These are phyloP conservation scores for Micronisus gabar DNA, from an alignment of 2,113 vertebrate genomes.

Conservation along the genomic window DNA sequence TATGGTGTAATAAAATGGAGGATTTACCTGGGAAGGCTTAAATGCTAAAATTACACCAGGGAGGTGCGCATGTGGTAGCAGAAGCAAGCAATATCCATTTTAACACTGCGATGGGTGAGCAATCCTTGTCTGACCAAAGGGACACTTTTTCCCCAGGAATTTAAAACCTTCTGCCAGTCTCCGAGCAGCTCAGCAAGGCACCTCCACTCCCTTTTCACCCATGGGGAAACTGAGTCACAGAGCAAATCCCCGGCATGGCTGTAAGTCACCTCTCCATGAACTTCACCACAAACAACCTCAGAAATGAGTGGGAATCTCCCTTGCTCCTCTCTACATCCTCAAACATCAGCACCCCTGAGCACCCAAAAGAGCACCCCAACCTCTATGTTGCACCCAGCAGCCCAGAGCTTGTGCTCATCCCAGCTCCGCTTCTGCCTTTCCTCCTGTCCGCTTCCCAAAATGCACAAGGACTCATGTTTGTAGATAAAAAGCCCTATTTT, in stretches of 20 bases:
- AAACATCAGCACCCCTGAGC: neutral
- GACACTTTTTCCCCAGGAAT: neutral
- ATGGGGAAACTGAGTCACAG: neutral
- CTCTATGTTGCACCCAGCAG: accelerated
- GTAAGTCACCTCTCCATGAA: accelerated
- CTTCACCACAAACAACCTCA: accelerated
- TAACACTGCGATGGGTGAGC: accelerated
- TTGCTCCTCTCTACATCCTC: neutral
- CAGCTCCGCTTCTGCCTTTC: accelerated
- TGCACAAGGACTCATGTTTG: neutral
- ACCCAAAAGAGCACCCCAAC: neutral
- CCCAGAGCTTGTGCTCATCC: accelerated
- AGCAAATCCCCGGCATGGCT: neutral
- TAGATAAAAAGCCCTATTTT: neutral
- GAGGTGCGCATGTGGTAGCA: accelerated
- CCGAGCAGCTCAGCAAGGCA: neutral
- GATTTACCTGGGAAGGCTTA: neutral
- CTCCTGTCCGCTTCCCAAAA: neutral
- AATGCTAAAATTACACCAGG: neutral
- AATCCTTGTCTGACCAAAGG: neutral
- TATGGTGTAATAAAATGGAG: neutral
- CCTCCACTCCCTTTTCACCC: neutral
- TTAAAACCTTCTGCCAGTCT: neutral
- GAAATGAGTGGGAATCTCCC: accelerated
- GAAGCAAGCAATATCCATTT: accelerated